phyloP scores from a whole-genome alignment of 1,140 invertebrate genomes.

The Drosophila azteca region DNA sequence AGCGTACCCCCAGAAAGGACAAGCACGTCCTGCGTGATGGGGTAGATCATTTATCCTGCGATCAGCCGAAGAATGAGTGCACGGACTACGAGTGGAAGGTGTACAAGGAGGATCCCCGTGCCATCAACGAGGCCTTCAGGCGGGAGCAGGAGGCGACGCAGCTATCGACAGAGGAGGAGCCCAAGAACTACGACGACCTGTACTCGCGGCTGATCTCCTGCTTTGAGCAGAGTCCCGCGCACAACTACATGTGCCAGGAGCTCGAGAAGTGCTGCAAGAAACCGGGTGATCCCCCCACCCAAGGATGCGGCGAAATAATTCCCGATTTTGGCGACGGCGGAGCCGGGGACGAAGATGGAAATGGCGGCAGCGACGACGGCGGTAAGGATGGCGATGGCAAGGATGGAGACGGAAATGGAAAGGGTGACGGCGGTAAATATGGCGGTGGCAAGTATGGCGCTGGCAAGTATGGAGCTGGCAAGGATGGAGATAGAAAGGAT shows the following conservation, averaged over 20 bases:
- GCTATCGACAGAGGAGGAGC: slow-evolving; percentile 17
- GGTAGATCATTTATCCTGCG: slow-evolving; percentile 39
- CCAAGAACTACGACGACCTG: slow-evolving; percentile 59
- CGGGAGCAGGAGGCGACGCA: not conserved
- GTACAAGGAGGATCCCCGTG: slow-evolving; percentile 17
- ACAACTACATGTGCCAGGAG: slow-evolving; percentile 1
- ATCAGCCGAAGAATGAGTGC: slow-evolving; percentile 38
- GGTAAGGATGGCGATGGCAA: slow-evolving; percentile 15
- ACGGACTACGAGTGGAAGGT: slow-evolving; percentile 36
- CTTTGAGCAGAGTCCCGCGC: slow-evolving; percentile 23
- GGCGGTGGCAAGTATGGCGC: no score
- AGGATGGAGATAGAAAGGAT: no score
- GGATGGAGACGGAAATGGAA: not conserved
- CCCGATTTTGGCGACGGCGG: slow-evolving; percentile 1
- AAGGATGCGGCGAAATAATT: slow-evolving; percentile 25
- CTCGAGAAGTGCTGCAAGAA: slow-evolving; percentile 42
- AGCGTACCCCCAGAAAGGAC: slow-evolving; percentile 1
- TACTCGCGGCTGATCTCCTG: slow-evolving; percentile 43
- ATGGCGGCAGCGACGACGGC: not conserved
- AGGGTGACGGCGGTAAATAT: not conserved
- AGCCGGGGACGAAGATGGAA: slow-evolving; percentile 6
- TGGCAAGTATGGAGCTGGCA: no score
- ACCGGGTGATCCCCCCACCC: not conserved
- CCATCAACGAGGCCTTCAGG: slow-evolving; percentile 10
- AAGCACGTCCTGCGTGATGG: slow-evolving; percentile 13